A percentile compares a stretch with the other conserved stretches of the same genome.
These are phyloP conservation scores for Pasiphila rectangulata DNA, from an alignment of 2,888 invertebrate genomes.

Conservation along the genomic window DNA sequence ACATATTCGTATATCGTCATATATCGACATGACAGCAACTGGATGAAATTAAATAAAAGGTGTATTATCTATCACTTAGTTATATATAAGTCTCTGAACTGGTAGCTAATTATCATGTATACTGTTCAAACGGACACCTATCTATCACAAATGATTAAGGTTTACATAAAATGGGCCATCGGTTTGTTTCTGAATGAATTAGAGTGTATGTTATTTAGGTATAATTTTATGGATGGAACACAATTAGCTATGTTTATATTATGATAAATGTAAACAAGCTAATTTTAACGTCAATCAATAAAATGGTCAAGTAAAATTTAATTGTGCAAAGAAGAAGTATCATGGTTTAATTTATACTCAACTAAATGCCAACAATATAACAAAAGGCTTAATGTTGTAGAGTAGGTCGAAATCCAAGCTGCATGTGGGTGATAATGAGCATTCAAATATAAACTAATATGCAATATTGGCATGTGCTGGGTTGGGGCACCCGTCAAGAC, in stretches of 20 bases:
- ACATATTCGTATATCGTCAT: constrained; percentile 26
- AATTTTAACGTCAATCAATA: not conserved
- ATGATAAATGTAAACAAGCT: too few relatives aligned
- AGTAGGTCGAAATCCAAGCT: constrained; percentile 1
- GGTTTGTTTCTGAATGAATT: constrained; percentile 25
- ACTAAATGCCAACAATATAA: too few relatives aligned
- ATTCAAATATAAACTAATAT: not conserved
- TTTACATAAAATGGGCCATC: constrained; percentile 27
- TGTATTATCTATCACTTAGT: constrained; percentile 25
- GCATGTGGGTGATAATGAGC: constrained; percentile 9
- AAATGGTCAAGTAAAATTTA: not conserved
- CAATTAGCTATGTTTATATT: constrained; percentile 15
- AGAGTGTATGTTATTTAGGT: constrained; percentile 21
- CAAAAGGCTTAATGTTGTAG: too few relatives aligned
- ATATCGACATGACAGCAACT: too few relatives aligned
- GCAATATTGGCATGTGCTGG: constrained; percentile 15
- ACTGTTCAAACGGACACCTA: constrained; percentile 26
- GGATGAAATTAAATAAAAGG: constrained; percentile 24
- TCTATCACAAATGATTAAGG: constrained; percentile 27
- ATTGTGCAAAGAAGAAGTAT: too few relatives aligned
- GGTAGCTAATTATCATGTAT: constrained; percentile 31
- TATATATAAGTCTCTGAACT: constrained; percentile 24
- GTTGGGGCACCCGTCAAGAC: constrained; percentile 27
- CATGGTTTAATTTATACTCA: too few relatives aligned
- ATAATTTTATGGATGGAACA: constrained; percentile 14